phyloP scores from a whole-genome alignment of 1,140 invertebrate species.

The Oncopodura yosiiana region DNA sequence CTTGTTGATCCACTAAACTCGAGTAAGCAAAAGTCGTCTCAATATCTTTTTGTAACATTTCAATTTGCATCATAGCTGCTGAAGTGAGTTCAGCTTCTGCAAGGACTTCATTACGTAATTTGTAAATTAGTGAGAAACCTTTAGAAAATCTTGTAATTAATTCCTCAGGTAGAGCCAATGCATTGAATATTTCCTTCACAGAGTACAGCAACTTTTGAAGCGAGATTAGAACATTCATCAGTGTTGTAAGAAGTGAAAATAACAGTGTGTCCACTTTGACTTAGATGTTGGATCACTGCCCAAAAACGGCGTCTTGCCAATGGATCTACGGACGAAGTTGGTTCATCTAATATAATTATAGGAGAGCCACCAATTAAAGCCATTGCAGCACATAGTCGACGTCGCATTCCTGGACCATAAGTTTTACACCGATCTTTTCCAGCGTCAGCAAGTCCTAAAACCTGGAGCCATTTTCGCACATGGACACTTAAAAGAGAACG shows the following conservation, averaged over 20 bases:
- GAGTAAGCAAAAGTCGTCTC: conserved; percentile 9
- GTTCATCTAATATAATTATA: conserved; percentile 25
- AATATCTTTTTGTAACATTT: conserved; percentile 12
- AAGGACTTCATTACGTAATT: conserved; percentile 12
- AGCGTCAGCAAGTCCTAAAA: conserved; percentile 19
- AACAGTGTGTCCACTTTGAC: conserved; percentile 6
- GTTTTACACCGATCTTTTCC: conserved; percentile 7
- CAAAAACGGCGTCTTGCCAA: conserved; percentile 17
- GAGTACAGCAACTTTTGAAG: conserved; percentile 13
- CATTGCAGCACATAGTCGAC: conserved; percentile 20
- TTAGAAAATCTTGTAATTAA: conserved; percentile 12
- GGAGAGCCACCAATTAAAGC: conserved; percentile 16
- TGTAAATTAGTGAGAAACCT: conserved; percentile 2
- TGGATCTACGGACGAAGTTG: conserved; percentile 10
- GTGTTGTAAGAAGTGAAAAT: conserved; percentile 21
- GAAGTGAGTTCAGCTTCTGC: conserved; percentile 10
- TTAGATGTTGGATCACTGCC: conserved; percentile 15
- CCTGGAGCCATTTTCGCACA: conserved; percentile 22
- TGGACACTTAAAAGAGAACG: conserved; percentile 2
- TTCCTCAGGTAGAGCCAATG: conserved; percentile 16
- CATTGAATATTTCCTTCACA: conserved; percentile 29
- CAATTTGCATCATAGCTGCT: conserved; percentile 9
- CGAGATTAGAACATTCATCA: conserved; percentile 17
- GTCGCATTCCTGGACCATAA: conserved; percentile 8
- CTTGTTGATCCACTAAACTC: conserved; percentile 24